These are phyloP conservation scores for Bombus haemorrhoidalis DNA, from an alignment of 1,140 invertebrate genomes.

Conservation along the genomic window DNA sequence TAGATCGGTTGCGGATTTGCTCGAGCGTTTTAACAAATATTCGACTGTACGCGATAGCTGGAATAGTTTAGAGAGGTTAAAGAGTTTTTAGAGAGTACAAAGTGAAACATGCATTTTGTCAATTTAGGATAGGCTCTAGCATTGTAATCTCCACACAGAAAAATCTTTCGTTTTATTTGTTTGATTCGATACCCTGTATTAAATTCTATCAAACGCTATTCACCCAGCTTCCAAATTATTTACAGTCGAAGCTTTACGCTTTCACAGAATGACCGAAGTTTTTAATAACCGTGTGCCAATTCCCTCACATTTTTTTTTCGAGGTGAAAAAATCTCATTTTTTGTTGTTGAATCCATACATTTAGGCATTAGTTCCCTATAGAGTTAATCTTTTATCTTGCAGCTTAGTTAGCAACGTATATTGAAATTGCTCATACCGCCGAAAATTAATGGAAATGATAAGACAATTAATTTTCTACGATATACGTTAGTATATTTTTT, in stretches of 20 bases:
- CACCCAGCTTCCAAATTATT: neutral
- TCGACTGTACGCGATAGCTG: too few species aligned
- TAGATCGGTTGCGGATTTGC: neutral
- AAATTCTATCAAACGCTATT: neutral
- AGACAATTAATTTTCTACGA: too few species aligned
- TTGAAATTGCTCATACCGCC: neutral
- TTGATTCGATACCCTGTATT: neutral
- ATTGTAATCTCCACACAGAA: neutral
- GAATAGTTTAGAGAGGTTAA: neutral
- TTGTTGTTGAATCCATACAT: neutral
- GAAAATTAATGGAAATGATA: neutral
- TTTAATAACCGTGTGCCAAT: too few species aligned
- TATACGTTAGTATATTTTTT: too few species aligned
- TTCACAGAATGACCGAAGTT: too few species aligned
- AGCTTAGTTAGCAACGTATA: neutral
- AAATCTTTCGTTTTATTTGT: neutral
- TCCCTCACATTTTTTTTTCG: too few species aligned
- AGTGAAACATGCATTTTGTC: neutral
- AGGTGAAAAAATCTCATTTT: neutral
- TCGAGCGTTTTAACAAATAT: neutral
- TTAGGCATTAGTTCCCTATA: neutral
- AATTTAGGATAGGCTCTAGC: neutral
- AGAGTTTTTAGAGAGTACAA: neutral
- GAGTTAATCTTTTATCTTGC: neutral
- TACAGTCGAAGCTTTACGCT: neutral